These are phyloP conservation scores for Enteromius unitaeniatus DNA, from an alignment of 2,797 vertebrate species.

Conservation along the genomic window DNA sequence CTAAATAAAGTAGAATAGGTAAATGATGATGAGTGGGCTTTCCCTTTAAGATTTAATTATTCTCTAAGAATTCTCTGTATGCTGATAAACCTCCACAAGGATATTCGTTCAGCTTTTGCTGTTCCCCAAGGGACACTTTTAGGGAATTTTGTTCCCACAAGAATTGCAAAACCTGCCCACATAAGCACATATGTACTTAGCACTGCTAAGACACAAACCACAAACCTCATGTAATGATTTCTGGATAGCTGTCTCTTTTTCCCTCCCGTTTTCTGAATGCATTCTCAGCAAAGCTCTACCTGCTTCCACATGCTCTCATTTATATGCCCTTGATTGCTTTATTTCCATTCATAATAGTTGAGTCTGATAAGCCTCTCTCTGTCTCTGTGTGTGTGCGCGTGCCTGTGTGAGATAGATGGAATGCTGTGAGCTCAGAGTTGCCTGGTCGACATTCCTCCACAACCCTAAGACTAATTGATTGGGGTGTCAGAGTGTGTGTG, in stretches of 20 bases:
- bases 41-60: background rate
- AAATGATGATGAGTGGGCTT: background rate
- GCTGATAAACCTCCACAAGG: background rate
- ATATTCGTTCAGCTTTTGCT: slow-evolving; percentile 20
- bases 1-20: background rate
- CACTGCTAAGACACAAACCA: slow-evolving; percentile 37
- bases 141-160: slow-evolving; percentile 5
- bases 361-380: slow-evolving; percentile 45
- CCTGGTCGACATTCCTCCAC: slow-evolving; percentile 72
- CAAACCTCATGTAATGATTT: slow-evolving; percentile 43
- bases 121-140: slow-evolving; percentile 54
- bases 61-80: background rate
- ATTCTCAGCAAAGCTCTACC: slow-evolving; percentile 40
- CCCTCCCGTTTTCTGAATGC: background rate
- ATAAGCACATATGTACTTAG: slow-evolving; percentile 26
- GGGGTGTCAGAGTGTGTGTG: slow-evolving; percentile 65
- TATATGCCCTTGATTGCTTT: slow-evolving; percentile 40
- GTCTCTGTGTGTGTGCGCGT: background rate
- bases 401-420: slow-evolving; percentile 46
- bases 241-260: background rate
- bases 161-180: slow-evolving; percentile 24
- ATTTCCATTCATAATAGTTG: slow-evolving; percentile 38
- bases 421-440: slow-evolving; percentile 55
- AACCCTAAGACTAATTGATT: slow-evolving; percentile 76
- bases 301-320: slow-evolving; percentile 48